A percentile compares a stretch with the other conserved stretches of the same genome.
Evolutionary conservation across 2,888 invertebrate genomes (phyloP).

Genomic region (Plusia festucae): DNA sequence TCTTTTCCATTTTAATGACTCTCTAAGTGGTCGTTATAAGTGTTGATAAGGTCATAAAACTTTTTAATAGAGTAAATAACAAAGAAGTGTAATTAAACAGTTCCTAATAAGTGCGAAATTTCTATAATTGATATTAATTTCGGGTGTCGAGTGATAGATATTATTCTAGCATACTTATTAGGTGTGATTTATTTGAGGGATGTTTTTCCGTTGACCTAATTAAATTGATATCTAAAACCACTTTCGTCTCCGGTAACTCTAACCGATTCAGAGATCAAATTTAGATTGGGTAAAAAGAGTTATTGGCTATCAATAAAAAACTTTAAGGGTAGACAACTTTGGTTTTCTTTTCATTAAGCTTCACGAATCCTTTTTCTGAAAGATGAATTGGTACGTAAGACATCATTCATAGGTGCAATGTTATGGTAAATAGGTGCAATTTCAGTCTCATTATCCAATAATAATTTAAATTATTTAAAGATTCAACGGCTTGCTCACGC

Average conservation of each 20-base stretch:
- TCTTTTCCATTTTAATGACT: constrained; percentile 27
- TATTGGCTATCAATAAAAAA: too few species aligned
- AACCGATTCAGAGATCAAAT: neutral
- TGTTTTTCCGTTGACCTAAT: constrained; percentile 16
- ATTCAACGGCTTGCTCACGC: too few species aligned
- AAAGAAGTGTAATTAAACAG: constrained; percentile 44
- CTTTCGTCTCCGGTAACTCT: neutral
- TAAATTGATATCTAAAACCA: constrained; percentile 19
- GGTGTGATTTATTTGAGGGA: constrained; percentile 30
- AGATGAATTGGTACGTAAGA: too few species aligned
- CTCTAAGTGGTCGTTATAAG: constrained; percentile 29
- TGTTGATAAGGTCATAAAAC: constrained; percentile 38
- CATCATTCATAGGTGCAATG: too few species aligned
- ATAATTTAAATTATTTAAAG: too few species aligned
- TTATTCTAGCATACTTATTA: constrained; percentile 9
- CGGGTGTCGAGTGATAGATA: constrained; percentile 21
- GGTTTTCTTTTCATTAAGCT: too few species aligned
- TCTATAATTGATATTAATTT: constrained; percentile 39
- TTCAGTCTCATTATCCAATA: too few species aligned
- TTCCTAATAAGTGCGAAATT: constrained; percentile 19
- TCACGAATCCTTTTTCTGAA: too few species aligned
- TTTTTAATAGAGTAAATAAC: constrained; percentile 26
- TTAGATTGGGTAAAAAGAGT: neutral
- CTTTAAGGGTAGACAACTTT: too few species aligned
- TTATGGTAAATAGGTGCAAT: too few species aligned